Base-by-base conservation (phyloP, 1,140 invertebrate species). In the Drosophila paulistorum region DNA sequence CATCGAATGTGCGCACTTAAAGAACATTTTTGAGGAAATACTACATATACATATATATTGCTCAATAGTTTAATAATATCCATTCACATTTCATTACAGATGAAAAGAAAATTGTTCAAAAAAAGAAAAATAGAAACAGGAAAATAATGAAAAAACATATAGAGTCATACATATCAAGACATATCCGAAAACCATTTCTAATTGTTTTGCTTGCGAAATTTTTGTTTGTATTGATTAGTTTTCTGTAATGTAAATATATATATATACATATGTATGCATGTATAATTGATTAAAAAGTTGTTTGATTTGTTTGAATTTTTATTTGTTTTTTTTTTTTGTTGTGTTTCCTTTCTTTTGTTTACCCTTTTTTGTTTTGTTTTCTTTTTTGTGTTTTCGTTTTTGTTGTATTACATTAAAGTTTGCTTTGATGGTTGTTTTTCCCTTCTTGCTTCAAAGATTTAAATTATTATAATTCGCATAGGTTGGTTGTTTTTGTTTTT, bases 381-480 rank as follows among this genome's bases (percentile, higher is more conserved):
- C 17, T 20, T 57, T 58, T 37, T 65, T 23, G 1, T 20, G 1
- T 35, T 65, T 35, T 51, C 20, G 41, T 42, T n/a, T 62, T 26
- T 26, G 2, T 26, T 62, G 57, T 55, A 77, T 65, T 77, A 80
- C 64, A 71, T 55, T 68, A 72, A 68, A 68, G 70, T 54, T 65
- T 79, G 37, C 42, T 61, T 30, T 30, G 30, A 30, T 68, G 11
- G 54, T 35, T 60, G 54, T 57, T 30, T 78, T 65, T 33, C 11
- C 45, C 68, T 55, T 51, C 57, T 66, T 76, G 74, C 55, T 72
- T 66, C 73, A 59, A 62, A 72, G 71, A 60, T 79, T 76, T 70
- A 82, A 86, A 82, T 87, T 77, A 87, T 79, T 79, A 79, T 71
- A 79, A 72, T 79, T 87, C 74, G 79, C 72, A 76, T 79, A 74